A percentile compares a stretch with the other conserved stretches of the same genome.
phyloP scores from a whole-genome alignment of 2,888 invertebrate genomes.

The Nephrotoma flavescens region DNA sequence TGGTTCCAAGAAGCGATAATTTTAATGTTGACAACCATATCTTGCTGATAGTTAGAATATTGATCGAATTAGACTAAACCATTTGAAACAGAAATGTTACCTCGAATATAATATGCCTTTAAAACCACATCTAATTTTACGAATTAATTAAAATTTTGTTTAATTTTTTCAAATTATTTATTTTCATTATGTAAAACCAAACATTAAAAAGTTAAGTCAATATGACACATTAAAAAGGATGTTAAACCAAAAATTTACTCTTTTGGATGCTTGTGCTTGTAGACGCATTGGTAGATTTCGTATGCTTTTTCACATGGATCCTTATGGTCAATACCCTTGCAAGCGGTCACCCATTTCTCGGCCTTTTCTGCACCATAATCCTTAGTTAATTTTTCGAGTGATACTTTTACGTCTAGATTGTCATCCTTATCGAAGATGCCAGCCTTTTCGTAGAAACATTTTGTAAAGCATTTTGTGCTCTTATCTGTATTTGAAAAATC shows the following conservation, averaged over 20 bases:
- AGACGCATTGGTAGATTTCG: background rate
- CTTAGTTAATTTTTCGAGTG: conserved; percentile 8
- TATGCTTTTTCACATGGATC: background rate
- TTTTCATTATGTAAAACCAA: background rate
- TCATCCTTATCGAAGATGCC: conserved; percentile 20
- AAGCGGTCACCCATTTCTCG: background rate
- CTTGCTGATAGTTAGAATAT: background rate
- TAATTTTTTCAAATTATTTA: background rate
- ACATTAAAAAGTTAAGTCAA: background rate
- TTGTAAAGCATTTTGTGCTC: conserved; percentile 22
- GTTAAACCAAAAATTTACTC: background rate
- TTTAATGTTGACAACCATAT: too few relatives aligned
- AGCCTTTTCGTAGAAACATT: conserved; percentile 24
- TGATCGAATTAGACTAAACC: background rate
- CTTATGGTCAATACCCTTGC: background rate
- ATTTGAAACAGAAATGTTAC: background rate
- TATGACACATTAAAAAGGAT: background rate
- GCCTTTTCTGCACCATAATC: conserved; percentile 3
- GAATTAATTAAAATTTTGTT: background rate
- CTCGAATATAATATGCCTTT: too few relatives aligned
- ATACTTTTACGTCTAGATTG: conserved; percentile 16
- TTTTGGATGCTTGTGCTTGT: background rate
- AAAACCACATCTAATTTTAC: too few relatives aligned
- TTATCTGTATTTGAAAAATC: conserved; percentile 16
- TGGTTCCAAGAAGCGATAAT: background rate